phyloP scores from a whole-genome alignment of 1,140 invertebrate genomes.

The Bombus pascuorum region DNA sequence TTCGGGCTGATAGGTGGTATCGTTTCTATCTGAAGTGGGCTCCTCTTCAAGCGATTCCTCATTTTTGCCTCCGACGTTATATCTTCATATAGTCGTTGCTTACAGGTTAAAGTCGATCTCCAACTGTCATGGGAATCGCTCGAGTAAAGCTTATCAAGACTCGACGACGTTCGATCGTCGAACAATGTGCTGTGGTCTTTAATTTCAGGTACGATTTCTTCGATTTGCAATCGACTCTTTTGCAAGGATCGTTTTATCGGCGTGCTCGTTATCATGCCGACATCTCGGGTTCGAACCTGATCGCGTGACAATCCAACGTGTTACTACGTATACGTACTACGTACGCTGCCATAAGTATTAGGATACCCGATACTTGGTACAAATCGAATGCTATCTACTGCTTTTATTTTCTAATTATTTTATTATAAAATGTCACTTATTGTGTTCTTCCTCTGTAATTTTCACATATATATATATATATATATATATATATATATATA shows the following conservation, averaged over 20 bases:
- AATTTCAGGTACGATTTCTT: conserved; percentile 62
- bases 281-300: conserved; percentile 69
- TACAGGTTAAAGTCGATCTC: conserved; percentile 45
- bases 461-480: neutral
- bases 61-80: conserved; percentile 40
- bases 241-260: conserved; percentile 65
- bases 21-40: conserved; percentile 57
- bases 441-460: too few relatives aligned
- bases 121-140: conserved; percentile 41
- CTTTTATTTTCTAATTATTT: neutral
- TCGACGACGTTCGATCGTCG: conserved; percentile 7
- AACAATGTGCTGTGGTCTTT: conserved; percentile 20
- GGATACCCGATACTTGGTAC: neutral
- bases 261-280: conserved; percentile 75
- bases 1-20: conserved; percentile 47
- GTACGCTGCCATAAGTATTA: neutral
- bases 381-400: neutral
- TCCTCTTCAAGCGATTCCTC: conserved; percentile 42
- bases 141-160: conserved; percentile 25
- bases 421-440: neutral
- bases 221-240: conserved; percentile 55
- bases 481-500: too few relatives aligned
- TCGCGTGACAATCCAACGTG: neutral
- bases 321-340: neutral
- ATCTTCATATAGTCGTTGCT: conserved; percentile 46